Evolutionary conservation across 2,797 vertebrate species (phyloP), one percentile per base, ranked within the genome.

Genomic region (Malacoraja senta): DNA sequence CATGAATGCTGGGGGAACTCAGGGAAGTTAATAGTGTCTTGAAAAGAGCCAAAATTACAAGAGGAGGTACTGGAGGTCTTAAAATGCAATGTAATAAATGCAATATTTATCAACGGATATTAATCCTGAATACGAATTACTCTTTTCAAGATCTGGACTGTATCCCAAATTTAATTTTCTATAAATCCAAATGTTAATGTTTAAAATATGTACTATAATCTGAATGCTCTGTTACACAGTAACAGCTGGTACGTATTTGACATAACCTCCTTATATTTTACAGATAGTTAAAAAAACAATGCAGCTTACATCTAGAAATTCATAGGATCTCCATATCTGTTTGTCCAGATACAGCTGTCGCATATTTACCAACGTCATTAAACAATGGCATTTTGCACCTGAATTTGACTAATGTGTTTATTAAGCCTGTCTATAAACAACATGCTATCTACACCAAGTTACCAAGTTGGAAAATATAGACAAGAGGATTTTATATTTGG

Each of bases 141-240:
- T 3, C n/a, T 77, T 77, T 77, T 78, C 77, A 78, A 32, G n/a
- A 78, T 78, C 29, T 78, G 77, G n/a, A 32, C 35, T 78, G 26
- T 86, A 63, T 86, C 83, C 58, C 83, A 63, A 58, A 65, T 63
- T 86, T 86, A 86, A 86, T 86, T 61, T 65, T 29, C 83, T n/a
- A 58, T 63, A 65, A 86, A 86, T 63, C 15, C 53, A 63, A 86
- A 63, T 86, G 53, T 65, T 29, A 86, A 63, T 86, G 61, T 63
- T 86, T 8, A 58, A 1, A n/a, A 26, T 83, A 83, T 8, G 38
- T 26, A 24, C 21, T 19, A 83, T n/a, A 65, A 58, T 71, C 83
- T 63, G 58, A 61, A 13, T 32, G 6, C 58, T 86, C 12, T 63
- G 83, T 86, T 86, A 58, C 53, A 86, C 17, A 26, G 83, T 63